Base-by-base conservation (phyloP, 2,797 vertebrate genomes). In the Alosa sapidissima region DNA sequence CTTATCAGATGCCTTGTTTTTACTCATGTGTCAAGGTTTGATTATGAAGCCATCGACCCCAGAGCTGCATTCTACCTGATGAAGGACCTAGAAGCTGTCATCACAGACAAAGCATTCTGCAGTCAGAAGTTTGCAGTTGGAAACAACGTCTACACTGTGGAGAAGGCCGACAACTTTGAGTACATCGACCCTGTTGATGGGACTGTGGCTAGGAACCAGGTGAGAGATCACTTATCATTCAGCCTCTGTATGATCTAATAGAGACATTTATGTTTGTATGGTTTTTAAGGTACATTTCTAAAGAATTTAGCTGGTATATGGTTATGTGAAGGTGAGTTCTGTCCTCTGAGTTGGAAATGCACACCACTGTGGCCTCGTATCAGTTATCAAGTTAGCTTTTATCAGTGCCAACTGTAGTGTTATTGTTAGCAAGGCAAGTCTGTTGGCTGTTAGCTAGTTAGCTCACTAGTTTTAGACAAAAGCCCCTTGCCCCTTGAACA, bases 121-220 rank as follows among this genome's bases (percentile, higher is more conserved):
- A 97, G 93, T 91, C 98, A 99, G 93, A 98, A 98, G 94, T 99
- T 99, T 90, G 97, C 98, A 1, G 98, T 99, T 82, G 98, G 97
- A 85, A 98, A 91, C 90, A 96, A 93, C 55, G 91, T 98, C 88
- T 99, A 98, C 95, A 96, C 93, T 5, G 98, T 99, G 92, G 97
- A 98, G 85, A 97, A 95, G 94, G 95, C 97, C 1, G 98, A 98
- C 92, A 98, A 97, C 94, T 99, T 98, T 82, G 98, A 99, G 91
- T 99, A 99, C 84, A 94, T 97, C 83, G 98, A 99, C 94, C 98
- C 98, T 0, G 97, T 99, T 94, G 98, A 99, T 90, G 98, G 98
- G 89, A 96, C 94, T 0, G 98, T 99, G 90, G 95, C 96, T 91
- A 97, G 97, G 91, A 98, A 98, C 95, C 98, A 99, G 98, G 98